Evolutionary conservation across 2,113 vertebrate species (phyloP).

Genomic region (Poecilia latipinna): DNA sequence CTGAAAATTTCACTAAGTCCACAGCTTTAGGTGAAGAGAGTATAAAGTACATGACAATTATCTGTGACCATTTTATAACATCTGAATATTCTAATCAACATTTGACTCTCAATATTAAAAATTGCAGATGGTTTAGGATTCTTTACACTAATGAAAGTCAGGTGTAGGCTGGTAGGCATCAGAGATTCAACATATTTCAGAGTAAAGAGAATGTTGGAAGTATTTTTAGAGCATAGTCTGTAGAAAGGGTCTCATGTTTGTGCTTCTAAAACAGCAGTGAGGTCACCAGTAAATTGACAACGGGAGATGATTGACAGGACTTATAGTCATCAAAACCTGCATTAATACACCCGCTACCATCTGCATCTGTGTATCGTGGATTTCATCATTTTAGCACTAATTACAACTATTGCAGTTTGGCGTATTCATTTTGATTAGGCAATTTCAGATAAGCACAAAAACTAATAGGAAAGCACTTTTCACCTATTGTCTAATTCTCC

Average conservation of each 20-base stretch:
- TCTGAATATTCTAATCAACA: slow-evolving; percentile 37
- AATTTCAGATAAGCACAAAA: slow-evolving; percentile 58
- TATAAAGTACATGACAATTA: slow-evolving; percentile 24
- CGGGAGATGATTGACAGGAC: slow-evolving; percentile 55
- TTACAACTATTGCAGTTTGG: slow-evolving; percentile 51
- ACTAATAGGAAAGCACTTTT: slow-evolving; percentile 62
- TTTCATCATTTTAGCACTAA: slow-evolving; percentile 61
- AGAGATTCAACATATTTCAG: slow-evolving; percentile 52
- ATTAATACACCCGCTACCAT: slow-evolving; percentile 2
- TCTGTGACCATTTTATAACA: slow-evolving; percentile 38
- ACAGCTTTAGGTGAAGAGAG: slow-evolving; percentile 30
- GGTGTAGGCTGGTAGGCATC: slow-evolving; percentile 37
- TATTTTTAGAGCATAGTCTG: slow-evolving; percentile 49
- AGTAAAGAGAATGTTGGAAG: slow-evolving; percentile 55
- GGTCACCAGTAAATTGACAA: slow-evolving; percentile 56
- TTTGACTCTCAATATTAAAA: slow-evolving; percentile 32
- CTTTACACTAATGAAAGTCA: slow-evolving; percentile 42
- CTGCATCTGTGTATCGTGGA: slow-evolving; percentile 21
- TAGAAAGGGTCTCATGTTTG: slow-evolving; percentile 51
- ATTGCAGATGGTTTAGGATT: slow-evolving; percentile 5
- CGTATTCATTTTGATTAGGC: slow-evolving; percentile 66
- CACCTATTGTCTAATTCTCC: slow-evolving; percentile 28
- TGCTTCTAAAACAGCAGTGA: slow-evolving; percentile 60
- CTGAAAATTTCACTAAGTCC: slow-evolving; percentile 32
- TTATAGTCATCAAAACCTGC: slow-evolving; percentile 35